These are phyloP conservation scores for Kryptopterus vitreolus DNA, from an alignment of 2,797 vertebrate species.

Conservation along the genomic window DNA sequence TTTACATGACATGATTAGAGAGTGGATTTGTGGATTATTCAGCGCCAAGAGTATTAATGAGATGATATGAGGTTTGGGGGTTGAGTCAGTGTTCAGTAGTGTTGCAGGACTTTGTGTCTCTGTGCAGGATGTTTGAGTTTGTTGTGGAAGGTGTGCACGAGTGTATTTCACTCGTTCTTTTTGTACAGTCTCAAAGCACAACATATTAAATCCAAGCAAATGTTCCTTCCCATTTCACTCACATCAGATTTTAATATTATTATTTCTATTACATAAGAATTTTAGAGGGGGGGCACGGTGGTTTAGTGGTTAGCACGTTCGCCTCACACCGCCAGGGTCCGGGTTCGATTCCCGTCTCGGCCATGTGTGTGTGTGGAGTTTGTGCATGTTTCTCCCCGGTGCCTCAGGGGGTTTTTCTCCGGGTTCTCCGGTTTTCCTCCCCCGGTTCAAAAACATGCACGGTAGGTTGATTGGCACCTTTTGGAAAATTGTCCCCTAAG, in stretches of 20 bases:
- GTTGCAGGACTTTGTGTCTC: too few species aligned
- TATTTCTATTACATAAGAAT: not conserved
- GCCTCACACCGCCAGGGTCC: too few species aligned
- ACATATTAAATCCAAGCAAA: not conserved
- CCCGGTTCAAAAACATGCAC: too few species aligned
- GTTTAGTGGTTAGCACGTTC: too few species aligned
- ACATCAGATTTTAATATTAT: not conserved
- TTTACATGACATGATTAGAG: not conserved
- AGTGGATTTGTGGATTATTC: not conserved
- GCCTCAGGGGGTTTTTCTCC: too few species aligned
- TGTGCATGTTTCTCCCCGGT: too few species aligned
- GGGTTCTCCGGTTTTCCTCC: too few species aligned
- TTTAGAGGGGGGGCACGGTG: too few species aligned
- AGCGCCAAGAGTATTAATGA: not conserved
- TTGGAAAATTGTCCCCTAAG: too few species aligned
- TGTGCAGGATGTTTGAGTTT: not conserved
- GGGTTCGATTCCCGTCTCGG: too few species aligned
- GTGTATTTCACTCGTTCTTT: not conserved
- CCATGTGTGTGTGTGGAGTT: too few species aligned
- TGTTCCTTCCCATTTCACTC: not conserved
- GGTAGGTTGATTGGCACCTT: too few species aligned
- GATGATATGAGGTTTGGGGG: not conserved
- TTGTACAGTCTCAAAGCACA: conserved; percentile 49
- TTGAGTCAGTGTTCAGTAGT: not conserved
- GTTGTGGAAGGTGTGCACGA: not conserved